Base-by-base conservation (phyloP, 2,797 vertebrate genomes). In the Sebastes flavidus region DNA sequence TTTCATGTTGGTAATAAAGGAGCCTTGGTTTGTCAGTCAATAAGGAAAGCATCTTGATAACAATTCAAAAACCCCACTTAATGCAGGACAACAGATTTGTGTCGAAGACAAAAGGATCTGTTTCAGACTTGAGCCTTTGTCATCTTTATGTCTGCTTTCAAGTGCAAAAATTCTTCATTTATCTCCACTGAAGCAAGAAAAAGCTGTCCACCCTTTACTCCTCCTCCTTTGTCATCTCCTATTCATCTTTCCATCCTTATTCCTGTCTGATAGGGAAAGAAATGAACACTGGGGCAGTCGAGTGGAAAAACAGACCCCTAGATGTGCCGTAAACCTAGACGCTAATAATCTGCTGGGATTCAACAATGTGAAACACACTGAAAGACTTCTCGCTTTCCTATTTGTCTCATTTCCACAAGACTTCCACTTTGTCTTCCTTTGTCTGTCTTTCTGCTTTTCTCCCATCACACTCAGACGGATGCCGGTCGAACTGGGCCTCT, bases 121-220 rank as follows among this genome's bases (percentile, higher is more conserved):
- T 88, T 83, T 84, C 55, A 75, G 42, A 59, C 46, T 63, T 16
- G 69, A 73, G 74, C 22, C 58, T 85, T 87, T 78, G 83, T 81
- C 30, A 2, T 83, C 65, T 75, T 80, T 72, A 62, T 66, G 74
- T 88, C 80, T 78, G 80, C 90, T 90, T 89, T 93, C 89, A 91
- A 91, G 83, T 88, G 87, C 73, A 88, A 87, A 87, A 65, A 77
- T 63, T 81, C 82, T 89, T 88, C 34, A 88, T 90, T 91, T 88
- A 80, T 87, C 84, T 92, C 88, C 87, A 93, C 61, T 87, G 88
- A 91, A 90, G 92, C 91, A 91, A 87, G 82, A 88, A 89, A 84
- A 85, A 89, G 72, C 79, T 88, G 74, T 83, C 87, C 88, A 83
- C 82, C 88, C 86, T 78, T 87, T 86, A 77, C 87, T 88, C 87